A percentile compares a stretch with the other conserved stretches of the same genome.
phyloP scores from a whole-genome alignment of 2,113 vertebrate genomes.

The Cyanocitta stelleri region DNA sequence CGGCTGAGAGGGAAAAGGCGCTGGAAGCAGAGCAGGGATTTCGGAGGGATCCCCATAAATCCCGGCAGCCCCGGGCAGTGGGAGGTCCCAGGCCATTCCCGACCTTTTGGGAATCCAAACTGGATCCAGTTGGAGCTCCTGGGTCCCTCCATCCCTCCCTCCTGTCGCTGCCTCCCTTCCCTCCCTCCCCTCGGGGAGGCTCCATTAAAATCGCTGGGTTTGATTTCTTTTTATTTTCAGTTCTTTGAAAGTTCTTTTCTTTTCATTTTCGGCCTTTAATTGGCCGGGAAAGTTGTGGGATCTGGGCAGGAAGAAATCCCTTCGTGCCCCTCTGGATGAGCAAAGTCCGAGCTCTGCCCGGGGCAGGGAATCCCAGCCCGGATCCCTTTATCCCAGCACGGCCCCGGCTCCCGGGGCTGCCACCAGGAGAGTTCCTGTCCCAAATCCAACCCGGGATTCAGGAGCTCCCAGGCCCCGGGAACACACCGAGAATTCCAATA shows the following conservation, averaged over 20 bases:
- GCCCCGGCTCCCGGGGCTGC: background rate
- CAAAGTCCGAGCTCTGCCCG: background rate
- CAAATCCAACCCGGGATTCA: background rate
- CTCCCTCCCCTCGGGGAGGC: conserved; percentile 19
- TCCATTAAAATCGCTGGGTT: background rate
- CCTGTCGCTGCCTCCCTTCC: background rate
- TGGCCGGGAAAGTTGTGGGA: background rate
- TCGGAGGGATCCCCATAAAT: background rate
- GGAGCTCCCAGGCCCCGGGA: background rate
- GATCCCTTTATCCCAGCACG: background rate
- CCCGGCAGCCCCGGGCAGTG: background rate
- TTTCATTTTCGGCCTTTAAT: background rate
- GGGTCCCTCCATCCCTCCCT: background rate
- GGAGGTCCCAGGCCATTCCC: background rate
- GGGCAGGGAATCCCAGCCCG: background rate
- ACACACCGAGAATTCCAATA: background rate
- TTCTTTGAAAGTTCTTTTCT: background rate
- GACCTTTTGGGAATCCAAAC: background rate
- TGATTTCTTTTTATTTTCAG: background rate
- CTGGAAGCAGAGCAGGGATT: background rate
- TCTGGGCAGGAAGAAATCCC: background rate
- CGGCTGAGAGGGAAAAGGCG: background rate
- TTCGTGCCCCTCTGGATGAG: background rate
- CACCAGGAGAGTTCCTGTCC: background rate
- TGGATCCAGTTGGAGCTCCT: background rate